phyloP scores from a whole-genome alignment of 2,888 invertebrate species.

The Sinhomidia bicolor region DNA sequence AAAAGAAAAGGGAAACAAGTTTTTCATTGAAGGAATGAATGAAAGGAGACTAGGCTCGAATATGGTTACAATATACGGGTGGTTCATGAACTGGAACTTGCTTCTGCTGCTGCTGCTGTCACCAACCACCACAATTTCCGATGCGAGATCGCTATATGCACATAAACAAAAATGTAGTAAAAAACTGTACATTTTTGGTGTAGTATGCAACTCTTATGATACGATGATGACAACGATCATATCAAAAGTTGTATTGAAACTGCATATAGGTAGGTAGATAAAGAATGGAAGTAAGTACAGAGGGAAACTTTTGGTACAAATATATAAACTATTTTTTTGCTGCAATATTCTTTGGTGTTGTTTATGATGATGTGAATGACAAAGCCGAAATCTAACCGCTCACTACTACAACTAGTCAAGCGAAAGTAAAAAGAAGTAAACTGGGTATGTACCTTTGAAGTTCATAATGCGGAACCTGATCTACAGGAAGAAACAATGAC shows the following conservation, averaged over 20 bases:
- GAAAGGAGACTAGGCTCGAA: constrained; percentile 11
- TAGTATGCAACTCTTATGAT: not conserved
- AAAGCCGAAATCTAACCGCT: not conserved
- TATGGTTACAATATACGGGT: constrained; percentile 3
- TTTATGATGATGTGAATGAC: not conserved
- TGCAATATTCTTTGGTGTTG: not conserved
- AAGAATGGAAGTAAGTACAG: not conserved
- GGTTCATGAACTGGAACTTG: constrained; percentile 63
- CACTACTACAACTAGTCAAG: not conserved
- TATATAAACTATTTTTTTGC: not conserved
- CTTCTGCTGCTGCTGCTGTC: not conserved
- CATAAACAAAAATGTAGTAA: not conserved
- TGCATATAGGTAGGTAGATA: constrained; percentile 41
- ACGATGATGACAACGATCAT: not conserved
- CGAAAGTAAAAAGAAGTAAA: not conserved
- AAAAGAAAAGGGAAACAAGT: constrained; percentile 7
- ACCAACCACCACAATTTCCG: constrained; percentile 25
- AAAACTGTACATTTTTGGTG: not conserved
- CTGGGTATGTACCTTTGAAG: not conserved
- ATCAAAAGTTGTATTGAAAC: not conserved
- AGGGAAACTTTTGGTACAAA: constrained; percentile 1
- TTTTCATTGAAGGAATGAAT: constrained; percentile 2
- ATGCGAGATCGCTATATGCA: not conserved
- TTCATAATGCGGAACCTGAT: not conserved
- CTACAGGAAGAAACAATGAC: constrained; percentile 63